Base-by-base conservation (phyloP, 2,888 invertebrate species). In the Zygogramma bicolorata region DNA sequence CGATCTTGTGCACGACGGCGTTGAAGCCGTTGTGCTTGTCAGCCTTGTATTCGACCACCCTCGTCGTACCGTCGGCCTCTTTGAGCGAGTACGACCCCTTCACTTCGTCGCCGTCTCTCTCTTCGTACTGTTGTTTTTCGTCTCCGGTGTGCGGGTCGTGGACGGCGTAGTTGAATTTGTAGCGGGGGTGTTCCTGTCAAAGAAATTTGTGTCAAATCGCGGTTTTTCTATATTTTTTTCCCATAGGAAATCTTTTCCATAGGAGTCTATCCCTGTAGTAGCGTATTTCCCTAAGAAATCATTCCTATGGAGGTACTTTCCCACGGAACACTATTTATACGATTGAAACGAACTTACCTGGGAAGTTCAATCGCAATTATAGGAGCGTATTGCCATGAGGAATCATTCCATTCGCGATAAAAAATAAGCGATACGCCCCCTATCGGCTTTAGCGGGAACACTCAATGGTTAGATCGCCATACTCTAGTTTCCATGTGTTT, bases 31-130 rank as follows among this genome's bases (percentile, higher is more conserved):
- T 83, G 66, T 81, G 79, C 72, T 82, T 83, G 70, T 83, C 83
- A 15, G 83, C 83, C 68, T 80, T 79, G 75, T 83, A 83, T 63
- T 82, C 79, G 3, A 83, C 83, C 13, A 83, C 75, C 27, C 83
- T 70, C n/a, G 82, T 83, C 2, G 83, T 80, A 49, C 38, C 91
- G 86, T 77, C 91, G 88, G 81, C 90, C 90, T 82, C 82, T 3
- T 90, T 83, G 7, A 91, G 84, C 0, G 89, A 89, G 86, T 91
- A 91, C 53, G 88, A 87, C 7, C 91, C 91, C 85, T 91, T 91
- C 40, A 91, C 91, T 81, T 89, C 88, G 83, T 91, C 91, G 0
- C 91, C 91, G 71, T 91, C 90, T 46, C 91, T 88, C 79, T 91
- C 90, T 86, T 91, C 91, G 88, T 89, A 89, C 57, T 82, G 82